Conservation (phyloP, 1,140 invertebrate species). For the Lordiphosa mommai region DNA sequence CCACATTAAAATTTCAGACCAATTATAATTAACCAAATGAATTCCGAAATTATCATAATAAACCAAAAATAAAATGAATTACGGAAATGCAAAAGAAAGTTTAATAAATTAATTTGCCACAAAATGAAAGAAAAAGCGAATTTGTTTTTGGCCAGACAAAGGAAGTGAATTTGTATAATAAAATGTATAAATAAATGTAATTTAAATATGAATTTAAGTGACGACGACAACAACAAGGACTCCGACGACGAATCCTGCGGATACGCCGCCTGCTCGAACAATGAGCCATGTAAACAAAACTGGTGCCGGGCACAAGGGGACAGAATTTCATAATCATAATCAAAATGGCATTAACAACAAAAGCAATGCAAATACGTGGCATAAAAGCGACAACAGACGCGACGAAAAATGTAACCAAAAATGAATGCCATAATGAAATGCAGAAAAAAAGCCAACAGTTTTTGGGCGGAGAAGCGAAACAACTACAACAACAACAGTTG, state of each 20-base stretch:
- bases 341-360: constrained; percentile 77
- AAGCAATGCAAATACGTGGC: constrained; percentile 69
- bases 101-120: constrained; percentile 53
- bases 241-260: constrained; percentile 32
- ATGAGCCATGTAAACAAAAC: constrained; percentile 74
- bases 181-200: constrained; percentile 59
- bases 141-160: constrained; percentile 26
- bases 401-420: constrained; percentile 69
- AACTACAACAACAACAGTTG: constrained; percentile 35
- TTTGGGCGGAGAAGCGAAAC: not conserved
- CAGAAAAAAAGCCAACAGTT: not conserved
- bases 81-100: constrained; percentile 26
- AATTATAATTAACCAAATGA: constrained; percentile 25
- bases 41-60: constrained; percentile 14
- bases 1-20: not conserved
- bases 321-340: constrained; percentile 77
- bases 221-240: constrained; percentile 33
- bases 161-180: constrained; percentile 33
- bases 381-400: constrained; percentile 65
- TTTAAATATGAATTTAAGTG: constrained; percentile 75
- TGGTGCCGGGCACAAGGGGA: constrained; percentile 45
- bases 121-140: constrained; percentile 10
- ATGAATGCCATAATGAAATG: constrained; percentile 66
- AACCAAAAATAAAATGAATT: constrained; percentile 23
- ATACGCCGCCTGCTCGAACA: constrained; percentile 62